Base-by-base conservation (phyloP, 92 coral and sea anemone genomes). In the Actinernus sp. region DNA sequence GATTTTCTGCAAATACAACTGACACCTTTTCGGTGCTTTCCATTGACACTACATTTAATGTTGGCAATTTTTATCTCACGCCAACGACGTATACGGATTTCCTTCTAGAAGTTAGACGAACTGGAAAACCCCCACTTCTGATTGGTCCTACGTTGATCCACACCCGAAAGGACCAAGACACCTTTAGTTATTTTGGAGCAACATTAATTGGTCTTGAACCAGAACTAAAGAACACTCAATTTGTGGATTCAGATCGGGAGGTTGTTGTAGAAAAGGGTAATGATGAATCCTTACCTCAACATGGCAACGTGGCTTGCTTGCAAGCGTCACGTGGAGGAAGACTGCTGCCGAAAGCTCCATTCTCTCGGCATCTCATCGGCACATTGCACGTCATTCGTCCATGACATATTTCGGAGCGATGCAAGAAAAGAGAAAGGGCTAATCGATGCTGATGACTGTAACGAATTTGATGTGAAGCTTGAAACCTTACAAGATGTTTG, bases 241-340 rank as follows among this genome's bases (percentile, higher is more conserved):
- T 65, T 39, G 24, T 81, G 30, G 87, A 63, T 23, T 80, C 87
- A 1, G 87, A 71, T 20, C 70, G 77, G 3, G 70, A 59, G 22
- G 63, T 46, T 0, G 54, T 71, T 7, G 62, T 66, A 0, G 79
- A 70, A 49, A 58, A 58, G 21, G 86, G 86, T n/a, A n/a, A n/a
- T n/a, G 26, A 41, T 78, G 54, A 31, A 58, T 38, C 63, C 64
- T 23, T 53, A 61, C 23, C 55, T 79, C 37, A 75, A 64, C 17
- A n/a, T 79, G 25, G 71, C 86, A 49, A 69, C 65, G 21, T 79
- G 78, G 72, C 72, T 78, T 38, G 64, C 78, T 3, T 50, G 86
- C 46, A 79, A 69, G 50, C 17, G 65, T 0, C 86, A 79, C 31
- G 66, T 79, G 1, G 79, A 60, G 51, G 79, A 69, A 1, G 71